A percentile compares a stretch with the other conserved stretches of the same genome.
These are phyloP conservation scores for Pygoscelis antarcticus DNA, from an alignment of 2,113 vertebrate species.

Conservation along the genomic window DNA sequence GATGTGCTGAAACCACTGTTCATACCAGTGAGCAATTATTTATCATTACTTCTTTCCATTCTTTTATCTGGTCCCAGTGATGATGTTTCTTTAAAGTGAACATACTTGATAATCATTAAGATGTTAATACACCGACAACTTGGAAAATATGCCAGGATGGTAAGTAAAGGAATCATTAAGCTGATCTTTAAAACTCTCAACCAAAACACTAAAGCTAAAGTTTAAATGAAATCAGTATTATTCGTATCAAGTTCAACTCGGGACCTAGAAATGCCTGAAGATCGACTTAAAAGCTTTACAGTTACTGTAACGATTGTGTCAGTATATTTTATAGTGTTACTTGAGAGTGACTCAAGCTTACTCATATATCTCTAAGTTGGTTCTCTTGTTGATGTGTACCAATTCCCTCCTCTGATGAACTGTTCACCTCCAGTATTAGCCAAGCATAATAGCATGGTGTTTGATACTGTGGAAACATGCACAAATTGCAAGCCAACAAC, in stretches of 20 bases:
- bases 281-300: not conserved
- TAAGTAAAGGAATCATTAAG: not conserved
- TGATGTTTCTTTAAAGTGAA: not conserved
- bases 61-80: not conserved
- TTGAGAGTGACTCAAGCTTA: not conserved
- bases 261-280: not conserved
- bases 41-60: not conserved
- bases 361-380: not conserved
- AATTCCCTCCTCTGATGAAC: not conserved
- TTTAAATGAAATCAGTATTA: not conserved
- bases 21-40: not conserved
- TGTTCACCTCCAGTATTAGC: constrained; percentile 17
- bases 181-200: not conserved
- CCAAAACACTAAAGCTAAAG: not conserved
- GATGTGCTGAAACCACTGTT: not conserved
- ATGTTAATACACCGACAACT: not conserved
- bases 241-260: not conserved
- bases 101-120: not conserved
- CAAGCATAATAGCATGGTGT: not conserved
- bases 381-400: not conserved
- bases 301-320: not conserved
- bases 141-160: not conserved
- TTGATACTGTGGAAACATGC: not conserved
- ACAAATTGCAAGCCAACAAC: not conserved
- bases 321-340: not conserved